Base-by-base conservation (phyloP, 2,888 invertebrate species). In the Erannis defoliaria region DNA sequence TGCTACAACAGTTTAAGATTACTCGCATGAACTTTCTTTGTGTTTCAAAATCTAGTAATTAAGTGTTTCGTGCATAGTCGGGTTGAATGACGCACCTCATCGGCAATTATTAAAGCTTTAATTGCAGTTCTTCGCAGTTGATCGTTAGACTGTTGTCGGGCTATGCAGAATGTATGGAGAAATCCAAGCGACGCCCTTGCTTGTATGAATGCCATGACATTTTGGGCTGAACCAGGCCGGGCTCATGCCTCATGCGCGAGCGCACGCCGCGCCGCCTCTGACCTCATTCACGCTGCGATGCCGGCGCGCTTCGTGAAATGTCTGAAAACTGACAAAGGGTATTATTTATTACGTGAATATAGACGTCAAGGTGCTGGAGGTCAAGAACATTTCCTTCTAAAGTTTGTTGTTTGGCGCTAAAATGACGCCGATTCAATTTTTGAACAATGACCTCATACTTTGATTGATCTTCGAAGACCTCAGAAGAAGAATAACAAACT, bases 161-260 rank as follows among this genome's bases (percentile, higher is more conserved):
- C 38, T 64, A 31, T 38, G 66, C 65, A 64, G 59, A 64, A 55
- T 67, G 35, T 70, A 62, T 70, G 68, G 70, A 62, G 73, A 71
- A 77, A 75, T 71, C 67, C 64, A 70, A 60, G 72, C 65, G 74
- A 74, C 79, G 86, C 83, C 86, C 85, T 86, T 85, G 85, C 71
- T 55, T 62, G 66, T 71, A 72, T 73, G 81, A 84, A 83, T 83
- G 84, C 75, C 86, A 73, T 86, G 89, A 84, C 88, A 88, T 89
- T 88, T 87, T 74, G 75, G 72, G 67, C 69, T 70, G 68, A 75
- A 74, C 70, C 73, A 68, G 71, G 72, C 73, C 75, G 68, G 70
- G 72, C 68, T 71, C 71, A 69, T 70, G 70, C 68, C 56, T 70
- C 74, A 69, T 61, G 72, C 72, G 64, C 73, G 63, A 72, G 71